Evolutionary conservation across 2,888 invertebrate genomes (phyloP), one percentile per base, ranked within the genome.

Genomic region (Drosophila lutescens): DNA sequence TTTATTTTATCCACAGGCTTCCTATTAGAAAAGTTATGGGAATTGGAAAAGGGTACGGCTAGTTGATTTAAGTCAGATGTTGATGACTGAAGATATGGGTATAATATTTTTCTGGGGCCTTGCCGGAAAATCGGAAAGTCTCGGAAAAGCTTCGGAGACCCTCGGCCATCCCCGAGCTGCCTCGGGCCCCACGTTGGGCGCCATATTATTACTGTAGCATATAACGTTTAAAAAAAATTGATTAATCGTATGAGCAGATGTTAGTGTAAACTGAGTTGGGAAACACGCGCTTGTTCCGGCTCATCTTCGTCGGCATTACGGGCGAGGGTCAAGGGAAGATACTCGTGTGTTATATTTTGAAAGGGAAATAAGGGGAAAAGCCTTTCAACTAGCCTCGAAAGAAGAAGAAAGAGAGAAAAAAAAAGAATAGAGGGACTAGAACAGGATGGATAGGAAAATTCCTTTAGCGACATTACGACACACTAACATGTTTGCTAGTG

Each of bases 71-170:
- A 26, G 26, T 26, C 26, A 26, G 26, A 26, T 26, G 26, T 26
- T 26, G 26, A 26, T 26, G 26, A 26, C 26, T 26, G 26, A 26
- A 46, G 46, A 46, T 46, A 46, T 46, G 46, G 46, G 46, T 46
- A 26, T 26, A 46, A 46, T 26, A 46, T 46, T 46, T 46, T 26
- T n/a, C 46, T 26, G 46, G 46, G 26, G 26, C 46, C 46, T 46
- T 26, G 46, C 46, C 46, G 46, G n/a, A 46, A 46, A 26, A 26
- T 44, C 46, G 46, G 46, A 26, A n/a, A n/a, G 26, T 46, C 46
- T 46, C 46, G 46, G 46, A 46, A 26, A 46, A 46, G 46, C 46
- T 46, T 46, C 26, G 46, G 26, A 46, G n/a, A 46, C 26, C 46
- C 26, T 46, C 26, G 46, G 26, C n/a, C 26, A 47, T 47, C n/a